Base-by-base conservation (phyloP, 2,888 invertebrate species). In the Acronicta psi region DNA sequence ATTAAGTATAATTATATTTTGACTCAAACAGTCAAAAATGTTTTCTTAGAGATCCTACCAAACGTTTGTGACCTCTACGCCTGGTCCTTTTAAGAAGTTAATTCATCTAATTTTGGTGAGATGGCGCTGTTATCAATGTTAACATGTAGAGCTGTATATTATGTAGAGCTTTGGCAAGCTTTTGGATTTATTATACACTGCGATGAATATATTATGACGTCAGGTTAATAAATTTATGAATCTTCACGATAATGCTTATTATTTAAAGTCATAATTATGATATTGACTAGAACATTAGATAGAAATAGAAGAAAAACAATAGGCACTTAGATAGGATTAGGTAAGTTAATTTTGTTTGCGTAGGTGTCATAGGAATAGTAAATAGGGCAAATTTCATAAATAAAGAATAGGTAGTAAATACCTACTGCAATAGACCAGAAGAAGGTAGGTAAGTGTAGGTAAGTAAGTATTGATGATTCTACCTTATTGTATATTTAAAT, bases 51-150 rank as follows among this genome's bases (percentile, higher is more conserved):
- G 41, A 18, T 11, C 8, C 4, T 5, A 20, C 6, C 58, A 73
- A 81, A 81, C 70, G 85, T 85, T 82, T 57, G 59, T 29, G 11
- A 77, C 59, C 59, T 14, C 76, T 79, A 75, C 17, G 38, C 5
- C n/a, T 31, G 34, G 6, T n/a, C 1, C 14, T 13, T 16, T 40
- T 10, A n/a, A 45, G 51, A 31, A 63, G 29, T 40, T 50, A 67
- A 61, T 86, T 77, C 70, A 13, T 20, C 0, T 0, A 20, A 37
- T 50, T 56, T 47, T 9, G 6, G 10, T 74, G 44, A 85, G 85
- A 81, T 80, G 85, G 81, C 86, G 83, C 65, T 76, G 43, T 70
- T 51, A 9, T 55, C 31, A 69, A 57, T 49, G 25, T 29, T 10
- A 2, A 29, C 4, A 29, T 11, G 29, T 49, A 57, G 34, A 45